Base-by-base conservation (phyloP, 2,888 invertebrate species). In the Girardia tigrina region DNA sequence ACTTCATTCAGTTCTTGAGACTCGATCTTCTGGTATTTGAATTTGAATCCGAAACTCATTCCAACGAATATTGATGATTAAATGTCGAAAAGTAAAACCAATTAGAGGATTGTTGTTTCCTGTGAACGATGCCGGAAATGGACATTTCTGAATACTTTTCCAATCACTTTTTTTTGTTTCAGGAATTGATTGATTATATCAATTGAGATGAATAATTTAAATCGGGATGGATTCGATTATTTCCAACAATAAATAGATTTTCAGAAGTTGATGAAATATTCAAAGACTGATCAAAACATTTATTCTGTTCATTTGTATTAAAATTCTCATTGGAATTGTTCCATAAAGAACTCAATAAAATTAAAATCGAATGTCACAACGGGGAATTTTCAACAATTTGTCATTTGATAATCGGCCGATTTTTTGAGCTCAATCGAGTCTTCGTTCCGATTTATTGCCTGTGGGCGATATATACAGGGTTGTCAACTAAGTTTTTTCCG, bases 1-100 rank as follows among this genome's bases (percentile, higher is more conserved):
- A n/a, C n/a, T n/a, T n/a, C n/a, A n/a, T n/a, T n/a, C n/a, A n/a
- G n/a, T n/a, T n/a, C n/a, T n/a, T n/a, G n/a, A n/a, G n/a, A n/a
- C n/a, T n/a, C n/a, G n/a, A n/a, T n/a, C n/a, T n/a, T n/a, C n/a
- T n/a, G n/a, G n/a, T n/a, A n/a, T n/a, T n/a, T n/a, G n/a, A n/a
- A n/a, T n/a, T n/a, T n/a, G n/a, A n/a, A n/a, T n/a, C n/a, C n/a
- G n/a, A n/a, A n/a, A n/a, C n/a, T n/a, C n/a, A n/a, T n/a, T n/a
- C 97, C 97, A 97, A 82, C 94, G 93, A 0, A 97, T 94, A 0
- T 95, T 94, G 94, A 95, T 94, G 85, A 95, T 95, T 6, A 97
- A 88, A 4, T 97, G 86, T 73, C 94, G 86, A 0, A 94, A 94
- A 0, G 95, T 93, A 0, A 94, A 94, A 84, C 97, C 95, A 81